Percentiles rank a stretch among this genome's conserved stretches.
Conservation (phyloP, 1,140 invertebrate species). For the Drosophila malerkotliana region DNA sequence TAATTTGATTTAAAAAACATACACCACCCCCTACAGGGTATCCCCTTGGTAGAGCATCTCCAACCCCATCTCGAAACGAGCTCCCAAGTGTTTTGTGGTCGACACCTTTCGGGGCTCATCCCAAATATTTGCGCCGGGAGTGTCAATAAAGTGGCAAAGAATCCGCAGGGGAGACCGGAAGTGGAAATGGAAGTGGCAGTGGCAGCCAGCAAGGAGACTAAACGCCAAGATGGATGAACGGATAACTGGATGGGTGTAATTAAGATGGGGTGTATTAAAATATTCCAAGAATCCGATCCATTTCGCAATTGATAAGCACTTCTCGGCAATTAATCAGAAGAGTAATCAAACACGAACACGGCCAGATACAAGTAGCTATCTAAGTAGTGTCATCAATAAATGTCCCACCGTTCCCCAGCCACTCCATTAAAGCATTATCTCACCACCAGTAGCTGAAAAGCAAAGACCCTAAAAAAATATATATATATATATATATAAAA, state of each 20-base stretch:
- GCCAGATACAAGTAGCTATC: conserved; percentile 45
- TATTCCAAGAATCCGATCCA: background rate
- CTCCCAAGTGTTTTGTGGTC: conserved; percentile 33
- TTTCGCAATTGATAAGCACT: conserved; percentile 1
- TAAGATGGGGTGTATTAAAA: background rate
- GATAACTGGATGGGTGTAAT: background rate
- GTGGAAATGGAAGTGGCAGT: background rate
- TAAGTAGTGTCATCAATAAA: conserved; percentile 66
- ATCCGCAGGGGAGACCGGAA: conserved; percentile 13
- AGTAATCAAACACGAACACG: conserved; percentile 30
- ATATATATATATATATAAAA: background rate
- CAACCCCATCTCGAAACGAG: background rate
- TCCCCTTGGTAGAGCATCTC: background rate
- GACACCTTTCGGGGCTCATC: conserved; percentile 62
- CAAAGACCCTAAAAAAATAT: conserved; percentile 1
- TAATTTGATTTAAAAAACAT: no score
- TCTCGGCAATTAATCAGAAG: conserved; percentile 29
- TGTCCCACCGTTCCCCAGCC: conserved; percentile 39
- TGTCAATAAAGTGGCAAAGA: conserved; percentile 62
- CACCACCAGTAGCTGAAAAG: conserved; percentile 14
- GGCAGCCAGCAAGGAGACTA: background rate
- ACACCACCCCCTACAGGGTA: background rate
- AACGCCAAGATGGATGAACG: background rate
- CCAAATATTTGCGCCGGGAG: conserved; percentile 64
- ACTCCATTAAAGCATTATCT: conserved; percentile 63